A percentile compares a stretch with the other conserved stretches of the same genome.
phyloP scores from a whole-genome alignment of 2,797 vertebrate genomes.

The Pseudochaenichthys georgianus region DNA sequence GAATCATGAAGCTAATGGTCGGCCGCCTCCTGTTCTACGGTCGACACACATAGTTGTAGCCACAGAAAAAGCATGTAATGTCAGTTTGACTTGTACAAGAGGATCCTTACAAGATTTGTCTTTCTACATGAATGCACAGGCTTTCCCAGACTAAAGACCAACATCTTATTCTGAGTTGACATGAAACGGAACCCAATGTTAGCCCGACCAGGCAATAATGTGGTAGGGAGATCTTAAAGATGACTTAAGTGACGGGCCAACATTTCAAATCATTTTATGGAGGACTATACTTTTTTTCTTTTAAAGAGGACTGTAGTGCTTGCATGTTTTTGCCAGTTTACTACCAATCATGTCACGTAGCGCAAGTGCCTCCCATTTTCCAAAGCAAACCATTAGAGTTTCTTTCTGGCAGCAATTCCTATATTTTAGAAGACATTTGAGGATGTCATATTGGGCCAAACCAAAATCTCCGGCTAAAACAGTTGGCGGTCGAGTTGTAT shows the following conservation, averaged over 20 bases:
- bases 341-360: constrained; percentile 11
- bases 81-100: constrained; percentile 36
- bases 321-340: constrained; percentile 17
- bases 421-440: background rate
- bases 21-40: constrained; percentile 26
- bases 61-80: constrained; percentile 19
- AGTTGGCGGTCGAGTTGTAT: background rate
- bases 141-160: constrained; percentile 26
- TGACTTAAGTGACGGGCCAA: constrained; percentile 27
- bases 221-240: constrained; percentile 36
- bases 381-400: constrained; percentile 35
- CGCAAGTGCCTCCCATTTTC: constrained; percentile 28
- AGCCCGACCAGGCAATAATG: constrained; percentile 37
- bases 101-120: constrained; percentile 38
- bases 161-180: constrained; percentile 32
- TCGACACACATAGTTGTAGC: constrained; percentile 10
- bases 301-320: constrained; percentile 8
- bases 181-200: constrained; percentile 34
- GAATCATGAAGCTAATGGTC: constrained; percentile 18
- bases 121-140: constrained; percentile 22
- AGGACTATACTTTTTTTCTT: constrained; percentile 9
- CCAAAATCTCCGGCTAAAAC: background rate
- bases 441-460: background rate
- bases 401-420: constrained; percentile 14
- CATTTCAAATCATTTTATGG: constrained; percentile 18